Base-by-base conservation (phyloP, 53 echinoderm and acorn worm species). In the Henricia sp. region DNA sequence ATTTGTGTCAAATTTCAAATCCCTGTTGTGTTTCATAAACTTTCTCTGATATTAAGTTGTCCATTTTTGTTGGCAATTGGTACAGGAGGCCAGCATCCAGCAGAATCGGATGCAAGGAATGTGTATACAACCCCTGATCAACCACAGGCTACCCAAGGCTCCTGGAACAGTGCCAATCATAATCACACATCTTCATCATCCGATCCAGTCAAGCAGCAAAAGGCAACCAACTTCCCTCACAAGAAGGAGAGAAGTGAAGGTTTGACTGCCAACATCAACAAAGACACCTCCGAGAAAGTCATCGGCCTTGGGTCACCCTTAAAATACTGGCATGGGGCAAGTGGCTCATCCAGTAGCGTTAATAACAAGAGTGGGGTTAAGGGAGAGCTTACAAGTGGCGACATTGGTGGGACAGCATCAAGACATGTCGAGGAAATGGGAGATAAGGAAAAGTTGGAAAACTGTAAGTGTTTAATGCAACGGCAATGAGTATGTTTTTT, bases 401-500 rank as follows among this genome's bases (percentile, higher is more conserved):
- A 43, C 30, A 70, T 27, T 19, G 44, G 48, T 17, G 64, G n/a
- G 60, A 39, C 59, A 37, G 20, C 52, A 6, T 67, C 82, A 6
- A 2, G 36, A 37, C 19, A 32, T 37, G 27, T 24, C 23, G 16
- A 59, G 38, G 44, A 56, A 19, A 8, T 32, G 33, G 84, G 68
- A 41, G 67, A 64, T 20, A 73, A 85, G 50, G 74, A 85, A 39
- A 73, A 40, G 20, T 65, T 85, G 74, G 63, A 62, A 50, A 37
- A 73, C 14, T 52, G 86, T 85, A 74, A 85, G 86, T 51, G 39
- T 14, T 75, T n/a, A n/a, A n/a, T n/a, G n/a, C n/a, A n/a, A n/a
- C n/a, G n/a, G n/a, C n/a, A n/a, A n/a, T n/a, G n/a, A n/a, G n/a
- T n/a, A n/a, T n/a, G n/a, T n/a, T n/a, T n/a, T n/a, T n/a, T n/a